Evolutionary conservation across 2,888 invertebrate genomes (phyloP), one percentile per base, ranked within the genome.

Genomic region (Idaea straminata): DNA sequence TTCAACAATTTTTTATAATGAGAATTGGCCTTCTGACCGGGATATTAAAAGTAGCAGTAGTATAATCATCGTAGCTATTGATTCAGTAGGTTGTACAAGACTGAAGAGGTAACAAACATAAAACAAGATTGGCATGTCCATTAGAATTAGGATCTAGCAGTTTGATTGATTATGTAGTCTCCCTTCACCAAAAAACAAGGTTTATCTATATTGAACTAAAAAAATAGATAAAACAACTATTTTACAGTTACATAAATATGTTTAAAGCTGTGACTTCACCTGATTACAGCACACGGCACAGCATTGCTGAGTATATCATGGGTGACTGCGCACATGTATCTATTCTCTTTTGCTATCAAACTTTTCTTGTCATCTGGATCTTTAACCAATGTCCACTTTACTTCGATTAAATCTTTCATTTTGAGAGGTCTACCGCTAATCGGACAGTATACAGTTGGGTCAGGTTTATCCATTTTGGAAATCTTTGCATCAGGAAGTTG

Each of bases 271-370:
- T 47, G 47, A 47, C 59, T 61, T 78, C 71, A 92, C 89, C 94
- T 96, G 64, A 99, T 94, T 38, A 99, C 97, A 68, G 98, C 99
- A 90, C 98, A 98, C 0, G 99, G 98, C 3, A 98, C 96, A 6
- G 98, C 97, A 92, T 99, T 99, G 72, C 97, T 96, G 57, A 99
- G 92, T 69, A 99, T 95, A 87, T 99, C 99, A 86, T 98, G 97
- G 1, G 99, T 99, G 0, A 99, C 96, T 1, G 99, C 98, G 85
- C 99, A 99, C 96, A 99, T 98, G 84, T 98, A 99, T 75, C 99
- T 94, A 72, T 97, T 97, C 83, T 97, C 96, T 86, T 97, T 98
- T 0, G 96, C 95, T 73, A 99, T 98, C 38, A 98, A 89, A 1
- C 98, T 96, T 76, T 96, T 96, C 76, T 96, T 97, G 73, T 96